Percentiles rank a stretch among this genome's conserved stretches.
These are phyloP conservation scores for Microhierax caerulescens DNA, from an alignment of 2,797 vertebrate species.

Conservation along the genomic window DNA sequence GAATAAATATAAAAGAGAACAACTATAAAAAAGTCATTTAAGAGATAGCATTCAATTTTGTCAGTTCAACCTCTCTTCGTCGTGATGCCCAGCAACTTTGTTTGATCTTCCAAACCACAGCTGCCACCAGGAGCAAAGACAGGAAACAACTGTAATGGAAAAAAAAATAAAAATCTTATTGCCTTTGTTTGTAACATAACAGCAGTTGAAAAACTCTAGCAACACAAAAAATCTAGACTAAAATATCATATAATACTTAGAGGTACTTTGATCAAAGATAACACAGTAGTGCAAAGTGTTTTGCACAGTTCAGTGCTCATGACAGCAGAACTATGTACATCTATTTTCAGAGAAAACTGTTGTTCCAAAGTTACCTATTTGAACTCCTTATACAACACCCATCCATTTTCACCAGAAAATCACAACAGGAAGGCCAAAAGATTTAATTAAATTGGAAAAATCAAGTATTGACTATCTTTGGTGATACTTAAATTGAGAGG, in stretches of 20 bases:
- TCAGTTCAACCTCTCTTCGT: constrained; percentile 87
- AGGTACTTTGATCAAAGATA: background rate
- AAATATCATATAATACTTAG: background rate
- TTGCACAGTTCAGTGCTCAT: background rate
- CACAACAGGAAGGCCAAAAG: background rate
- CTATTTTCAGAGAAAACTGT: background rate
- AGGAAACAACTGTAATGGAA: constrained; percentile 90
- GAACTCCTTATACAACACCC: background rate
- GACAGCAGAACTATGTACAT: background rate
- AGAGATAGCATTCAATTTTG: background rate
- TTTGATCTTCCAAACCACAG: constrained; percentile 99
- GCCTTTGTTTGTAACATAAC: background rate
- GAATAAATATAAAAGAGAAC: background rate
- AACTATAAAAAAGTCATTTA: background rate
- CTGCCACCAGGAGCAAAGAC: constrained; percentile 95
- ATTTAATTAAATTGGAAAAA: background rate
- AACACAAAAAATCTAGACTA: background rate
- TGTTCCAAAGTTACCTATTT: background rate
- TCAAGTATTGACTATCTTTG: background rate
- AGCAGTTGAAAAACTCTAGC: background rate
- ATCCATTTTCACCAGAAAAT: background rate
- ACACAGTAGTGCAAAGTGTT: background rate
- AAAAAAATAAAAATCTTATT: background rate
- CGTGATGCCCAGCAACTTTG: constrained; percentile 98
- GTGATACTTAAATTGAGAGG: background rate